phyloP scores from a whole-genome alignment of 2,113 vertebrate species.

The Ellobius talpinus region DNA sequence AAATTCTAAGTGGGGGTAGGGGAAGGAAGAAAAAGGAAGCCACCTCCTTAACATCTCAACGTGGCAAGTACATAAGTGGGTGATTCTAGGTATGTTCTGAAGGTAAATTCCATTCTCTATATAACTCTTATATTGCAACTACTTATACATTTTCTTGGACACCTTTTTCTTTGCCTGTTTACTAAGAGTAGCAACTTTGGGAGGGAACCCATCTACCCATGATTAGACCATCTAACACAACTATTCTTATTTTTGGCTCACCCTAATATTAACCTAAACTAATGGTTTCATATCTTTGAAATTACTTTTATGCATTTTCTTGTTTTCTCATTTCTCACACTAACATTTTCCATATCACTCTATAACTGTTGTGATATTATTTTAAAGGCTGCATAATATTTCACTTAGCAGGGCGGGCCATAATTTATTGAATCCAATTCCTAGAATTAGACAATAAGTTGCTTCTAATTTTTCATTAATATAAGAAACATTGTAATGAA shows the following conservation, averaged over 20 bases:
- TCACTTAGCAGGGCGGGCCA: background rate
- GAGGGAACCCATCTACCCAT: background rate
- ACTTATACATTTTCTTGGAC: conserved; percentile 55
- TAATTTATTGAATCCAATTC: conserved; percentile 16
- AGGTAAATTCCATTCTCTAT: conserved; percentile 52
- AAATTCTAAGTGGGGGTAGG: conserved; percentile 59
- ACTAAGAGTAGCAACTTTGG: conserved; percentile 8
- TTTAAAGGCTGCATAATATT: conserved; percentile 52
- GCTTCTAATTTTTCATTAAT: conserved; percentile 4
- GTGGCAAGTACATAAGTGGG: conserved; percentile 14
- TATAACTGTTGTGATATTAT: conserved; percentile 1
- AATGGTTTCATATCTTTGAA: conserved; percentile 38
- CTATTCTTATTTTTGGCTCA: conserved; percentile 34
- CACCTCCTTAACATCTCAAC: conserved; percentile 44
- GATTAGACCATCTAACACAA: conserved; percentile 11
- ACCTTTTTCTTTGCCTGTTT: conserved; percentile 26
- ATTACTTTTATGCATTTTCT: background rate
- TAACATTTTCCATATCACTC: conserved; percentile 13
- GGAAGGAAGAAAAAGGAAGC: conserved; percentile 34
- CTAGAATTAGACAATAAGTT: conserved; percentile 16
- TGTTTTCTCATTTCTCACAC: conserved; percentile 34
- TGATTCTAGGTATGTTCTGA: conserved; percentile 53
- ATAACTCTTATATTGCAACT: conserved; percentile 19
- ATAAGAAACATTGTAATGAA: background rate
- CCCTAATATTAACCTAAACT: background rate